These are phyloP conservation scores for Caenorhabditis sulstoni DNA, from an alignment of 2,888 invertebrate genomes.

Conservation along the genomic window DNA sequence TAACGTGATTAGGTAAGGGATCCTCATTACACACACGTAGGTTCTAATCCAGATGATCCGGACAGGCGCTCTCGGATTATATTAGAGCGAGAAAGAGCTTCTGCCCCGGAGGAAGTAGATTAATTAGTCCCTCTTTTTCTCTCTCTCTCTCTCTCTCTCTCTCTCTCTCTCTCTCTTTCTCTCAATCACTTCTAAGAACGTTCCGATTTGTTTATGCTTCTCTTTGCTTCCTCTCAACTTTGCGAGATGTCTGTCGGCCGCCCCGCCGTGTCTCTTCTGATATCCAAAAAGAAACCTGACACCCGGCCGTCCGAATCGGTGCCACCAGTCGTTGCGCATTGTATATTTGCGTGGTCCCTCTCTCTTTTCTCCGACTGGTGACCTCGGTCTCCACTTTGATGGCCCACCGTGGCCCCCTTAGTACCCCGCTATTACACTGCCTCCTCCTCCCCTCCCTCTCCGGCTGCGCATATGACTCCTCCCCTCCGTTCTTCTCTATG, in stretches of 20 bases:
- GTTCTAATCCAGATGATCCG: too few relatives aligned
- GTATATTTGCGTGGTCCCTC: conserved; percentile 48
- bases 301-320: conserved; percentile 21
- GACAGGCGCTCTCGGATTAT: too few relatives aligned
- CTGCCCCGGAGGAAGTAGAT: too few relatives aligned
- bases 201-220: conserved; percentile 47
- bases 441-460: conserved; percentile 2
- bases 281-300: conserved; percentile 41
- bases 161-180: not conserved
- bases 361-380: conserved; percentile 46
- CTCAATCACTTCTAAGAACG: not conserved
- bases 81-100: too few relatives aligned
- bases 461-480: conserved; percentile 51
- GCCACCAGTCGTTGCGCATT: conserved; percentile 53
- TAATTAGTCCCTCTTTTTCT: not conserved
- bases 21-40: conserved; percentile 17
- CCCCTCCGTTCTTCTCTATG: conserved; percentile 13
- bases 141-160: not conserved
- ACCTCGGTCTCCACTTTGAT: conserved; percentile 40
- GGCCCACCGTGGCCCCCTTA: conserved; percentile 12
- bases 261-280: too few relatives aligned
- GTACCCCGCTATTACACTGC: conserved; percentile 52
- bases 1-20: too few relatives aligned
- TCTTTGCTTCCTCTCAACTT: conserved; percentile 18
- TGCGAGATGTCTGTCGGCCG: conserved; percentile 2